These are phyloP conservation scores for Emydocephalus ijimae DNA, from an alignment of 2,113 vertebrate genomes.

Conservation along the genomic window DNA sequence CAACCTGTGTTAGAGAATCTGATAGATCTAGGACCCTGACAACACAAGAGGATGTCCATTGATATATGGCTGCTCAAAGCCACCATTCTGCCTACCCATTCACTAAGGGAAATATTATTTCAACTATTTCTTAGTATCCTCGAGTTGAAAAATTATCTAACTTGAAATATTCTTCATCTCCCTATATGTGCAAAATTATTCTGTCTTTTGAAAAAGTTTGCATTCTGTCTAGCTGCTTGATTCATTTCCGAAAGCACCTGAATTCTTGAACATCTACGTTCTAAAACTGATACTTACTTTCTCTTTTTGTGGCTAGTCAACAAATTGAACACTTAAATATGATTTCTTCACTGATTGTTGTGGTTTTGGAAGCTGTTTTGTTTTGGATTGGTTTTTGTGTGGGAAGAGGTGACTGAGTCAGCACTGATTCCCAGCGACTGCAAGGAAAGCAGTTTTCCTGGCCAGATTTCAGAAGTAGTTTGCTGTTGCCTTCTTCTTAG, in stretches of 20 bases:
- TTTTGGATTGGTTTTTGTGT: neutral
- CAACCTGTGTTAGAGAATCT: neutral
- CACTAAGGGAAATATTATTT: neutral
- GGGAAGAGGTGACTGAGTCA: neutral
- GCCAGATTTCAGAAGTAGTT: neutral
- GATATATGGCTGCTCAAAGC: neutral
- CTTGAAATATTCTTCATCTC: neutral
- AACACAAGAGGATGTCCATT: neutral
- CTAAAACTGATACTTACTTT: neutral
- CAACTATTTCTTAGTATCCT: neutral
- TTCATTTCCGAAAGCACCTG: neutral
- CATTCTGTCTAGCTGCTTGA: neutral
- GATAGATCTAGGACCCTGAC: neutral
- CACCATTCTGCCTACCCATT: neutral
- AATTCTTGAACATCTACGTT: neutral
- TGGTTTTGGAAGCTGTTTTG: neutral
- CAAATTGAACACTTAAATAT: neutral
- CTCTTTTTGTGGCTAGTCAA: neutral
- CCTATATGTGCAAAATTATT: neutral
- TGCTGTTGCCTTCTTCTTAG: neutral
- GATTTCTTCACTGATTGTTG: neutral
- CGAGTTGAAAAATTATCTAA: neutral
- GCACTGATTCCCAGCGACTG: neutral
- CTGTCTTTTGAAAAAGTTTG: neutral
- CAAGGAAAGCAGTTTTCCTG: neutral